Conservation (phyloP, 2,888 invertebrate species). For the Polymixis lichenea region DNA sequence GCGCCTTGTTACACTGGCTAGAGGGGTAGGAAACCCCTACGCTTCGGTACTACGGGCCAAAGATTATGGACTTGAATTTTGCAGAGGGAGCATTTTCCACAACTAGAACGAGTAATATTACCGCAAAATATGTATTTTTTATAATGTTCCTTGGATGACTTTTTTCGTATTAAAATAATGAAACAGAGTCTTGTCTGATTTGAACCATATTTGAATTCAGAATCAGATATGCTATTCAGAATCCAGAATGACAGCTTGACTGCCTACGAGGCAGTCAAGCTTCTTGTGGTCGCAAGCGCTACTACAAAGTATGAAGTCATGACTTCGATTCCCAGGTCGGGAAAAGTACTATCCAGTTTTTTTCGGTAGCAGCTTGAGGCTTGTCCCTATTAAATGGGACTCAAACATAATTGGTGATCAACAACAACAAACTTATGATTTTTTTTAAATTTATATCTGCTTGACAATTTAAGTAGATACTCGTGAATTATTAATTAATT, state of each 20-base stretch:
- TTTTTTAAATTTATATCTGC: no score
- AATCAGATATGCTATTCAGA: background rate
- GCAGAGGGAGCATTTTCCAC: constrained; percentile 53
- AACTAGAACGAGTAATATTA: background rate
- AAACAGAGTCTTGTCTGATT: background rate
- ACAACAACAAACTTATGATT: no score
- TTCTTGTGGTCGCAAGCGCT: background rate
- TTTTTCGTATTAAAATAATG: background rate
- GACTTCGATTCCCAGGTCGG: background rate
- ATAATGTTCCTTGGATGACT: background rate
- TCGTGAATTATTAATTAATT: no score
- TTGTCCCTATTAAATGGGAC: background rate
- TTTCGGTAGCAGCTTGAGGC: background rate
- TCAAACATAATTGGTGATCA: no score
- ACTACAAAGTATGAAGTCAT: background rate
- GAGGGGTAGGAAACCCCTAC: constrained; percentile 84
- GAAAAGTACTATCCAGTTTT: background rate
- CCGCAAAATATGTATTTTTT: background rate
- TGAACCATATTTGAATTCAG: background rate
- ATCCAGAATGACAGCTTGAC: background rate
- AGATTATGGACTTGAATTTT: constrained; percentile 68
- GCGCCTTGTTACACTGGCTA: constrained; percentile 79
- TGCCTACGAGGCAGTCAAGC: no score
- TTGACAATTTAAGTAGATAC: no score
- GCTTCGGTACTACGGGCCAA: constrained; percentile 83